Conservation (phyloP, 2,797 vertebrate genomes). For the Cuculus canorus region DNA sequence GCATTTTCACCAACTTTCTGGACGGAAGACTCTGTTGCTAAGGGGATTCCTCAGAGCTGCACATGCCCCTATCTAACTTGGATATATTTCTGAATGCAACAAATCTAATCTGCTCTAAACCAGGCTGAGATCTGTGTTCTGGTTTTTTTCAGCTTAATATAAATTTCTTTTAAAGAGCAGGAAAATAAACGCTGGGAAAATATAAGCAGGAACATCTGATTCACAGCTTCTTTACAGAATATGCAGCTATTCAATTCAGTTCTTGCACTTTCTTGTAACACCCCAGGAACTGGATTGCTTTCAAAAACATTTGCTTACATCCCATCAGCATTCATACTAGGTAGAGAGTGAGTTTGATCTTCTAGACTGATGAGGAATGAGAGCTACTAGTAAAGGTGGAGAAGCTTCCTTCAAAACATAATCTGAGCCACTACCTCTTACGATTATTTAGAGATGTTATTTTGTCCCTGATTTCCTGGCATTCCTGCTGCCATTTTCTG, state of each 20-base stretch:
- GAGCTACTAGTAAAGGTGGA: background rate
- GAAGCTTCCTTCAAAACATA: conserved; percentile 11
- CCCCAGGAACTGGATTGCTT: background rate
- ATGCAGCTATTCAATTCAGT: background rate
- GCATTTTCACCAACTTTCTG: background rate
- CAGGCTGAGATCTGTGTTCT: background rate
- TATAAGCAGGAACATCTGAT: background rate
- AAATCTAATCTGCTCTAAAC: background rate
- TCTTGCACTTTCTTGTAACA: background rate
- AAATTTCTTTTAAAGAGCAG: background rate
- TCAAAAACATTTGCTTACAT: background rate
- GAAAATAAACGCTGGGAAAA: background rate
- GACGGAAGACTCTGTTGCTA: background rate
- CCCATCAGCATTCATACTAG: background rate
- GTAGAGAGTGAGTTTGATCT: background rate
- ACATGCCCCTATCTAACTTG: background rate
- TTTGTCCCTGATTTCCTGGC: background rate
- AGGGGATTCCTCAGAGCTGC: background rate
- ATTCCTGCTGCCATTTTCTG: background rate
- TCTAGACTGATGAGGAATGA: conserved; percentile 16
- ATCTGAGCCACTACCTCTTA: background rate
- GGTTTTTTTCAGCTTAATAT: background rate
- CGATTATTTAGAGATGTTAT: background rate
- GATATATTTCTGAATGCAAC: background rate
- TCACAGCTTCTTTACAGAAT: background rate